These are phyloP conservation scores for Falcaria lacertinaria DNA, from an alignment of 2,888 invertebrate genomes.

Conservation along the genomic window DNA sequence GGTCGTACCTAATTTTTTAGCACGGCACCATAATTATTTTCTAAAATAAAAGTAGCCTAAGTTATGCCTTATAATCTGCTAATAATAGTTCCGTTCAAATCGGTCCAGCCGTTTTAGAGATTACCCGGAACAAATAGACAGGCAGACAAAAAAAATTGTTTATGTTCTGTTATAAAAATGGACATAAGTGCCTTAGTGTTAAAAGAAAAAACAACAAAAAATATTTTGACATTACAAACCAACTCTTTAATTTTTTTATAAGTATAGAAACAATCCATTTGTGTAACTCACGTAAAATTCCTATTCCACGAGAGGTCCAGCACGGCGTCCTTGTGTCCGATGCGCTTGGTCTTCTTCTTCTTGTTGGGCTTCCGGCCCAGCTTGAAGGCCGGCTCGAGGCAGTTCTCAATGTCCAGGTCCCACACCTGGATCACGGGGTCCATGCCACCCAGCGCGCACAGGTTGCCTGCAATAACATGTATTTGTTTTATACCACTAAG, in stretches of 20 bases:
- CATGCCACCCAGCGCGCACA: conserved; percentile 96
- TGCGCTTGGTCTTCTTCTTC: conserved; percentile 83
- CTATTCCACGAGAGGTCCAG: conserved; percentile 95
- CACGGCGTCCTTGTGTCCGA: conserved; percentile 94
- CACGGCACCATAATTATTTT: too few species aligned
- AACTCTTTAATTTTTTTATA: neutral
- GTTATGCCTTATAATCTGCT: too few species aligned
- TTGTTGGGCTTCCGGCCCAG: conserved; percentile 87
- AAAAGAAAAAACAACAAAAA: too few species aligned
- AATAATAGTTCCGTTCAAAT: too few species aligned
- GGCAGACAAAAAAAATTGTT: too few species aligned
- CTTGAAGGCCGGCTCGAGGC: conserved; percentile 91
- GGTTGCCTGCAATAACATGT: conserved; percentile 80
- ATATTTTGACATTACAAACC: too few species aligned
- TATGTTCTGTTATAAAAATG: too few species aligned
- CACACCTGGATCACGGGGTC: conserved; percentile 96
- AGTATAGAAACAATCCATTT: neutral
- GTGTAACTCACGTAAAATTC: conserved; percentile 79
- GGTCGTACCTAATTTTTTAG: too few species aligned
- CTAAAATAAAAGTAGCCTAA: too few species aligned
- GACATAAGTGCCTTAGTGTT: too few species aligned
- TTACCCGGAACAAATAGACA: too few species aligned
- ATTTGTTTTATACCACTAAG: neutral
- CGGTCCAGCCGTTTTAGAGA: too few species aligned
- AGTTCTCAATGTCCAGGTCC: conserved; percentile 96